phyloP scores from a whole-genome alignment of 2,888 invertebrate genomes.

The Chouioia cunea region DNA sequence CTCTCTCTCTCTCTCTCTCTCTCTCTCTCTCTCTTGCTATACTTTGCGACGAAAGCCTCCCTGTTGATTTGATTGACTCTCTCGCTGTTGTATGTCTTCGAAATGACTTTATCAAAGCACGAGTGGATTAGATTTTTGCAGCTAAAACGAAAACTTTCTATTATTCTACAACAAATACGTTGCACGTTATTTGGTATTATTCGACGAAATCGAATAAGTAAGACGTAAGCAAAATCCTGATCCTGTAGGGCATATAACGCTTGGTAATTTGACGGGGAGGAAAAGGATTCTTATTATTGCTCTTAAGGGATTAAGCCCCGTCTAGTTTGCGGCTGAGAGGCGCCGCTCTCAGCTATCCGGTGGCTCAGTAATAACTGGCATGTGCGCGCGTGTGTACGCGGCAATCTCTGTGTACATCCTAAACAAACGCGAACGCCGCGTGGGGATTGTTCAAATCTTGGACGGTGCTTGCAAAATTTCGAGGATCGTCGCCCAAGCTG shows the following conservation, averaged over 20 bases:
- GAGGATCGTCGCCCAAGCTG: not conserved
- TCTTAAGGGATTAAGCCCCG: constrained; percentile 67
- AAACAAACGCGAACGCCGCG: constrained; percentile 25
- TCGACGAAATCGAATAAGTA: not conserved
- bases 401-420: constrained; percentile 20
- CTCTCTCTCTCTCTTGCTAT: constrained; percentile 9
- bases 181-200: not conserved
- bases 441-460: constrained; percentile 32
- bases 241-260: not conserved
- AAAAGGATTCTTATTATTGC: constrained; percentile 68
- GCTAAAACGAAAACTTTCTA: not conserved
- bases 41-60: constrained; percentile 11
- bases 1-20: too few relatives aligned
- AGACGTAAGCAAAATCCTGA: not conserved
- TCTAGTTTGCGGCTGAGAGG: constrained; percentile 62
- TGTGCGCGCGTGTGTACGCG: constrained; percentile 48
- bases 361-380: constrained; percentile 62
- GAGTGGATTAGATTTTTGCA: constrained; percentile 28
- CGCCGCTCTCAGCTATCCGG: constrained; percentile 51
- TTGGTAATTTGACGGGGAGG: constrained; percentile 49
- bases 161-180: not conserved
- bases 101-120: constrained; percentile 11
- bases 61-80: constrained; percentile 37
- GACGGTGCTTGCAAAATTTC: constrained; percentile 12
- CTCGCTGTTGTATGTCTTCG: not conserved